phyloP scores from a whole-genome alignment of 2,888 invertebrate species.

The Tenthredo distinguenda region DNA sequence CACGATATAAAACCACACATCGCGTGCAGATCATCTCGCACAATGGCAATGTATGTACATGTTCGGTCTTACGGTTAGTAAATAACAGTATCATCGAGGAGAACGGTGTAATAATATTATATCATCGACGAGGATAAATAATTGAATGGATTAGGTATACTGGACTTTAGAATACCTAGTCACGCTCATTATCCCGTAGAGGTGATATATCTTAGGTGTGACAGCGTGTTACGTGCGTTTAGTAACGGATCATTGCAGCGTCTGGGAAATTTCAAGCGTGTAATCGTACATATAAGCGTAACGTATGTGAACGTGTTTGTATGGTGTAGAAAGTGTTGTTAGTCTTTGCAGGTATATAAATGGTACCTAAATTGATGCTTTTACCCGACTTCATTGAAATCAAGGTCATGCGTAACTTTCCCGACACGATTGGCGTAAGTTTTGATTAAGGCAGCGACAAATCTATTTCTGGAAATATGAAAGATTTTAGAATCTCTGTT shows the following conservation, averaged over 20 bases:
- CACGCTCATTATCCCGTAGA: neutral
- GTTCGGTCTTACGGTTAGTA: neutral
- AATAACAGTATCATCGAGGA: neutral
- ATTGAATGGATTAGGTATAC: constrained; percentile 20
- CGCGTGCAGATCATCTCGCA: neutral
- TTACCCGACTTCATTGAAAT: constrained; percentile 34
- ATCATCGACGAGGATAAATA: constrained; percentile 19
- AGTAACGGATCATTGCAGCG: neutral
- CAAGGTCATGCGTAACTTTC: constrained; percentile 45
- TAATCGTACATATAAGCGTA: neutral
- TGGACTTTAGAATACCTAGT: constrained; percentile 14
- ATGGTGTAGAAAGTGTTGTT: constrained; percentile 42
- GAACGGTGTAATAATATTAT: constrained; percentile 21
- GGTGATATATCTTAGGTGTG: neutral
- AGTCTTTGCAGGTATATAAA: constrained; percentile 19
- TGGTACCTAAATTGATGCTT: constrained; percentile 41
- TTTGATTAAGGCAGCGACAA: constrained; percentile 24
- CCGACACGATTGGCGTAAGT: constrained; percentile 8
- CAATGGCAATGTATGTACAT: neutral
- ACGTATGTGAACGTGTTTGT: neutral
- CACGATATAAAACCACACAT: neutral
- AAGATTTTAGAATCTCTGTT: neutral
- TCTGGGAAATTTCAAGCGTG: constrained; percentile 1
- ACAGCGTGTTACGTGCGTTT: constrained; percentile 26
- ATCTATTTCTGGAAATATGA: neutral